Evolutionary conservation across 2,113 vertebrate species (phyloP).

Genomic region (Balaeniceps rex): DNA sequence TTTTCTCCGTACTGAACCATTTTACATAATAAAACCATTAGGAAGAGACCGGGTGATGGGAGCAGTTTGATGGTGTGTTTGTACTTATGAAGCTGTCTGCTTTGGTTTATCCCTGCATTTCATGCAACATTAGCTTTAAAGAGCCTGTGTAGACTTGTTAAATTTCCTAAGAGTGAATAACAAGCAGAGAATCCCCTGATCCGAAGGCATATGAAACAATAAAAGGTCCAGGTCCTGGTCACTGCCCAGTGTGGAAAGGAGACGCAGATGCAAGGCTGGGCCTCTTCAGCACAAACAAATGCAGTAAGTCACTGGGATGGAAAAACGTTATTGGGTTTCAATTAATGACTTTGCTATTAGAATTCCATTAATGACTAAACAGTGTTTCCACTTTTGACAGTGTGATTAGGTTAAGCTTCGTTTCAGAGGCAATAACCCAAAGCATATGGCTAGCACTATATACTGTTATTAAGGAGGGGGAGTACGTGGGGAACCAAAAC

Average conservation of each 20-base stretch:
- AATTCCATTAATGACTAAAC: slow-evolving; percentile 6
- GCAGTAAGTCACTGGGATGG: not conserved
- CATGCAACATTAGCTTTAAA: slow-evolving; percentile 43
- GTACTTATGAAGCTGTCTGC: not conserved
- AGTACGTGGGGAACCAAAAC: not conserved
- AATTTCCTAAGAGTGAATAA: slow-evolving; percentile 8
- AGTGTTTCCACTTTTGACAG: not conserved
- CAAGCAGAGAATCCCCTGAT: not conserved
- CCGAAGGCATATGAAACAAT: not conserved
- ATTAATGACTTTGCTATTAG: slow-evolving; percentile 6
- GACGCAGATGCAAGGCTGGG: not conserved
- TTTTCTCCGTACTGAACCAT: not conserved
- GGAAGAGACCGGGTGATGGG: not conserved
- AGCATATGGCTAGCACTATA: not conserved
- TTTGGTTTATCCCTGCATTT: slow-evolving; percentile 14
- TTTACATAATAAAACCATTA: not conserved
- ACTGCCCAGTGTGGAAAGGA: not conserved
- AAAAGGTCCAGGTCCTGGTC: not conserved
- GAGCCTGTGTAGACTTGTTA: slow-evolving; percentile 1
- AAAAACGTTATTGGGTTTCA: not conserved
- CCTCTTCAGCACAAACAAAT: not conserved
- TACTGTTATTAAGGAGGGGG: not conserved
- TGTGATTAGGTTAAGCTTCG: not conserved
- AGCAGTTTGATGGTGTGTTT: not conserved
- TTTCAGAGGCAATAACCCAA: slow-evolving; percentile 15